A percentile compares a stretch with the other conserved stretches of the same genome.
phyloP scores from a whole-genome alignment of 2,113 vertebrate genomes.

The Trochalopteron elliotii region DNA sequence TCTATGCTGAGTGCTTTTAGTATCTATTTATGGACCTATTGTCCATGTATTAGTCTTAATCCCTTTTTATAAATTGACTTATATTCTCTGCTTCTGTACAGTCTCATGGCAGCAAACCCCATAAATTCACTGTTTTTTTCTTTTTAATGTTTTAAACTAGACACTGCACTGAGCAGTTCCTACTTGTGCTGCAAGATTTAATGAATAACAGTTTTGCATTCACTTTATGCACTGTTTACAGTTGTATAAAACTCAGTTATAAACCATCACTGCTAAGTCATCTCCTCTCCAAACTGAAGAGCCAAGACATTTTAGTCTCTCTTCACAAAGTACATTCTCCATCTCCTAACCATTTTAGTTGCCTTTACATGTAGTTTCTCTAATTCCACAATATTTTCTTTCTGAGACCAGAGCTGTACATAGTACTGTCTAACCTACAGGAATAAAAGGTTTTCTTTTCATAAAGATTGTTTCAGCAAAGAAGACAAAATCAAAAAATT shows the following conservation, averaged over 20 bases:
- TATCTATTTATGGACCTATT: neutral
- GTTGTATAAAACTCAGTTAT: neutral
- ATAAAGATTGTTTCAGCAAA: neutral
- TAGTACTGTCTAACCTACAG: neutral
- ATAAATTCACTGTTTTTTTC: neutral
- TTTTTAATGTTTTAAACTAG: neutral
- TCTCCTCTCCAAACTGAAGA: neutral
- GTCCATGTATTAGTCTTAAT: neutral
- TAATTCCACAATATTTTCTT: slow-evolving; percentile 7
- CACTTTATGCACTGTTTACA: neutral
- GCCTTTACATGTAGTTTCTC: neutral
- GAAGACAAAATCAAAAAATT: neutral
- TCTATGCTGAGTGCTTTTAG: neutral
- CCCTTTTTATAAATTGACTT: neutral
- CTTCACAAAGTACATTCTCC: neutral
- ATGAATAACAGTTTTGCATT: neutral
- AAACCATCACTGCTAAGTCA: neutral
- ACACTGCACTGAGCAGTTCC: neutral
- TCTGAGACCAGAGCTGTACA: neutral
- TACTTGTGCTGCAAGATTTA: neutral
- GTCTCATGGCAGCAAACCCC: neutral
- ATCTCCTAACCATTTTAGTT: neutral
- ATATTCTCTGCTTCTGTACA: neutral
- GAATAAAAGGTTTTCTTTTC: neutral
- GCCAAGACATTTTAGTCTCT: neutral